phyloP scores from a whole-genome alignment of 2,797 vertebrate species.

The Poecilia velifera region DNA sequence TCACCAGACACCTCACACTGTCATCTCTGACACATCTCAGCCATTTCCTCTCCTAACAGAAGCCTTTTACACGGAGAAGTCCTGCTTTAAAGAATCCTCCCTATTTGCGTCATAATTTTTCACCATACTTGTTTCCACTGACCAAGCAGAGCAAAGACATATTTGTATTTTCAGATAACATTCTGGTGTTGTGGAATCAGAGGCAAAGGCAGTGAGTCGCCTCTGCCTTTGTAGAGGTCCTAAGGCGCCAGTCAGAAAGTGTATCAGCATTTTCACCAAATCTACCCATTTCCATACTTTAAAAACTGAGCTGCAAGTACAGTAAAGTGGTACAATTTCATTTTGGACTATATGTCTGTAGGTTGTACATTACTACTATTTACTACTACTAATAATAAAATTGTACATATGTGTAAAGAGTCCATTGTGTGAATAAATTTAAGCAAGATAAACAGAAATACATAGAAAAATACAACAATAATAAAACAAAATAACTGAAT shows the following conservation, averaged over 20 bases:
- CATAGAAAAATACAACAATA: too few relatives aligned
- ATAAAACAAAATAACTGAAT: too few relatives aligned
- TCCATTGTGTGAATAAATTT: too few relatives aligned
- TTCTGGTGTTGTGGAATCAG: background rate
- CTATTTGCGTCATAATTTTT: background rate
- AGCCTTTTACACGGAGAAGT: background rate
- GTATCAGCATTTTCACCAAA: background rate
- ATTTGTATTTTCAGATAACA: background rate
- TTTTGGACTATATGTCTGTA: too few relatives aligned
- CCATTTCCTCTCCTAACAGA: background rate
- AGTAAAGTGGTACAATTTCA: background rate
- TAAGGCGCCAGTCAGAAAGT: background rate
- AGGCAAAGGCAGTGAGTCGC: background rate
- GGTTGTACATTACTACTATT: too few relatives aligned
- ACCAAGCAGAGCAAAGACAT: background rate
- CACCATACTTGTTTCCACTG: background rate
- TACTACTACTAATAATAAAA: too few relatives aligned
- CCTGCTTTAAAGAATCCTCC: background rate
- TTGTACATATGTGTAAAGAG: too few relatives aligned
- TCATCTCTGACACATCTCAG: background rate
- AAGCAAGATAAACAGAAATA: too few relatives aligned
- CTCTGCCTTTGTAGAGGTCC: background rate
- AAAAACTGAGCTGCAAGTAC: background rate
- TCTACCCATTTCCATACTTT: background rate
- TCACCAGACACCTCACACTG: background rate